These are phyloP conservation scores for Apodemia mormo DNA, from an alignment of 2,888 invertebrate species.

Conservation along the genomic window DNA sequence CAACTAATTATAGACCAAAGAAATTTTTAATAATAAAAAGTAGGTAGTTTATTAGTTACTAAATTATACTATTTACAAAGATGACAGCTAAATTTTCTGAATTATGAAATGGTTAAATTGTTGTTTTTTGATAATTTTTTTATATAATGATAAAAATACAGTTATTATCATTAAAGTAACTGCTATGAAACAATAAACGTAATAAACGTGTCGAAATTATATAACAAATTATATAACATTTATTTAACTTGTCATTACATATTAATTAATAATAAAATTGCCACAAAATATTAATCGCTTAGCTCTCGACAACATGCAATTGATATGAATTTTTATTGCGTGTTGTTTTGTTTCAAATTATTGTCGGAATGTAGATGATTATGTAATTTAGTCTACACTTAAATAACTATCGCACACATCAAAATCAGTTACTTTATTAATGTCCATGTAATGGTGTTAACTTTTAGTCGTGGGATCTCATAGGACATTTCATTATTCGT, in stretches of 20 bases:
- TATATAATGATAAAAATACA: too few species aligned
- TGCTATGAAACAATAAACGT: neutral
- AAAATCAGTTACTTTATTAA: neutral
- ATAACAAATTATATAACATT: neutral
- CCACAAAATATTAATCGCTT: neutral
- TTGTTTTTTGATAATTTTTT: too few species aligned
- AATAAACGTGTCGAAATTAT: too few species aligned
- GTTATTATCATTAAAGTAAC: neutral
- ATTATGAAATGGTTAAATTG: too few species aligned
- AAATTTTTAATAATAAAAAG: too few species aligned
- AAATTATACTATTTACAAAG: too few species aligned
- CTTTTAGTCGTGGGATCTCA: too few species aligned
- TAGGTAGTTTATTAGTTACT: too few species aligned
- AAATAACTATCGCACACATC: slow-evolving; percentile 2
- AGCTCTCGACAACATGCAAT: neutral
- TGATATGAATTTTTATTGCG: slow-evolving; percentile 5
- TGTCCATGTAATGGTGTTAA: too few species aligned
- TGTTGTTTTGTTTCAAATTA: slow-evolving; percentile 1
- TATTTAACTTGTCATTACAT: neutral
- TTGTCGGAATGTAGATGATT: slow-evolving; percentile 5
- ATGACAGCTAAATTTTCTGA: too few species aligned
- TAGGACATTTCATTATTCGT: too few species aligned
- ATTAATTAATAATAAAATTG: neutral
- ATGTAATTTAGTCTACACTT: neutral
- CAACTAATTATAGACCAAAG: too few species aligned